Percentiles rank a stretch among this genome's conserved stretches.
Evolutionary conservation across 2,888 invertebrate genomes (phyloP).

Genomic region (Nemotelus pantherinus): DNA sequence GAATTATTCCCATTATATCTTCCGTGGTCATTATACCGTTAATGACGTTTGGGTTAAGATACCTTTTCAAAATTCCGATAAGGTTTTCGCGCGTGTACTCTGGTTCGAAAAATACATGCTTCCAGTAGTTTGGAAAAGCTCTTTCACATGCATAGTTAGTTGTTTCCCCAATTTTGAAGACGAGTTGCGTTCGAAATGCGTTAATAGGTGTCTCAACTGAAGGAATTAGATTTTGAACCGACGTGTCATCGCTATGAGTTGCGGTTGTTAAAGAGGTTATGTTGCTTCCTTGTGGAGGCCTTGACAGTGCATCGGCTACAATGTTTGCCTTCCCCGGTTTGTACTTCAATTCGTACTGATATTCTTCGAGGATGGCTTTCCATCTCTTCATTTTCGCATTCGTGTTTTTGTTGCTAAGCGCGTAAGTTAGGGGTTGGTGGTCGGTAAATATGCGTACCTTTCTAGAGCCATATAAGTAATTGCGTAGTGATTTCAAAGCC

Average conservation of each 20-base stretch:
- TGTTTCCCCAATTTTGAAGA: no score
- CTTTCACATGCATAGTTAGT: no score
- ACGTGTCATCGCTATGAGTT: no score
- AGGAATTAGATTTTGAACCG: no score
- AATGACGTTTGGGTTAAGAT: constrained; percentile 21
- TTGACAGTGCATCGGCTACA: neutral
- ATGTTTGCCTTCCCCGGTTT: constrained; percentile 10
- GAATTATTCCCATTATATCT: constrained; percentile 5
- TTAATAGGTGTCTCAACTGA: no score
- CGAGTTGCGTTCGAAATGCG: no score
- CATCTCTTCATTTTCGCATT: neutral
- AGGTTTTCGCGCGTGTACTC: no score
- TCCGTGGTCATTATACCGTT: constrained; percentile 14
- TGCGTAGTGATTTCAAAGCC: neutral
- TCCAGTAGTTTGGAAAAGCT: no score
- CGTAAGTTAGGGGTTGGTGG: constrained; percentile 5
- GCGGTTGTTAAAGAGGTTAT: no score
- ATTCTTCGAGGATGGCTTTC: constrained; percentile 1
- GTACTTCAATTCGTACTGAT: neutral
- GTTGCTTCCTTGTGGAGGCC: neutral
- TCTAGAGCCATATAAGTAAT: constrained; percentile 5
- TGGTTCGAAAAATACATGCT: no score
- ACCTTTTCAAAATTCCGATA: constrained; percentile 16
- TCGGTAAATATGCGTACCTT: constrained; percentile 5
- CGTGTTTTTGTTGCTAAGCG: constrained; percentile 4